A percentile compares a stretch with the other conserved stretches of the same genome.
phyloP scores from a whole-genome alignment of 1,140 invertebrate species.

The Diuraphis noxia region DNA sequence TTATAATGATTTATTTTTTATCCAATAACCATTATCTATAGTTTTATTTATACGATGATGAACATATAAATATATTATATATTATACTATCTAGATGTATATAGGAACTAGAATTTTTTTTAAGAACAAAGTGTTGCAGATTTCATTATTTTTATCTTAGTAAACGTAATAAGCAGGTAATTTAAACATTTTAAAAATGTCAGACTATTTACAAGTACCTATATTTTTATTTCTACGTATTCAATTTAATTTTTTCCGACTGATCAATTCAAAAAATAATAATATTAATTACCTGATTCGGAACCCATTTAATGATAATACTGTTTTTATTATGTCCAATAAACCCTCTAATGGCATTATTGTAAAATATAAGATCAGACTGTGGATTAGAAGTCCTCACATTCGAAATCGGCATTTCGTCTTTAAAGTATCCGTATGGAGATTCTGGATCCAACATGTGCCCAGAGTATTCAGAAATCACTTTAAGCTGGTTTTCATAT shows the following conservation, averaged over 20 bases:
- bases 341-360: conserved; percentile 40
- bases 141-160: too few species aligned
- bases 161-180: too few species aligned
- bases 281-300: background rate
- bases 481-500: conserved; percentile 8
- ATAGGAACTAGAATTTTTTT: too few species aligned
- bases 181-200: too few species aligned
- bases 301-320: conserved; percentile 32
- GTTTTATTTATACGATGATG: too few species aligned
- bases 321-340: background rate
- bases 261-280: background rate
- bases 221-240: background rate
- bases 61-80: too few species aligned
- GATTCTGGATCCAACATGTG: conserved; percentile 27
- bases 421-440: conserved; percentile 12
- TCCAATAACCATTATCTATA: too few species aligned
- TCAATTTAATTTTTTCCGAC: background rate
- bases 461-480: conserved; percentile 10
- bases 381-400: background rate
- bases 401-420: conserved; percentile 43
- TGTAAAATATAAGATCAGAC: conserved; percentile 27
- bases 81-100: too few species aligned
- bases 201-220: too few species aligned
- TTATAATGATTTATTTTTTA: too few species aligned
- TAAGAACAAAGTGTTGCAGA: too few species aligned